A percentile compares a stretch with the other conserved stretches of the same genome.
phyloP scores from a whole-genome alignment of 2,797 vertebrate species.

The Xiphorhynchus erythropygius region DNA sequence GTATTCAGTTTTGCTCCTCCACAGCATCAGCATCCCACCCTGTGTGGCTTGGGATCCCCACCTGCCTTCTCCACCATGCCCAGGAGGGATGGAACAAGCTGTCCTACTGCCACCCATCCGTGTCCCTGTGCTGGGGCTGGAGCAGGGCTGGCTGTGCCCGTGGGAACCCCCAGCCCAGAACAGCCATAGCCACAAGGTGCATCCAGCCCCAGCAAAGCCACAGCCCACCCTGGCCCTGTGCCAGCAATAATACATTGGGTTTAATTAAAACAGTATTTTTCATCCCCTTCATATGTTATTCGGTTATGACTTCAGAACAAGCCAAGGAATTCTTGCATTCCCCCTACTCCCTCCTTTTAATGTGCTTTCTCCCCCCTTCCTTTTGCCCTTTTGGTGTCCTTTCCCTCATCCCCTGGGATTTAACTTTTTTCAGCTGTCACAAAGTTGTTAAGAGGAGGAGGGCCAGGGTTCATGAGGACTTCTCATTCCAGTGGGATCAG shows the following conservation, averaged over 20 bases:
- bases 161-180: fast-evolving
- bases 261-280: conserved; percentile 60
- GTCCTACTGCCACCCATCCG: not conserved
- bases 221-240: not conserved
- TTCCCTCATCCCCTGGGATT: not conserved
- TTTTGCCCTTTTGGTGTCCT: conserved; percentile 24
- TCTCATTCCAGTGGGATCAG: not conserved
- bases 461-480: not conserved
- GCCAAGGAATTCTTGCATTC: conserved; percentile 39
- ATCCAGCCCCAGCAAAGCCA: not conserved
- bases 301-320: conserved; percentile 30
- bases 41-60: fast-evolving
- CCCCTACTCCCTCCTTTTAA: not conserved
- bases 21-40: not conserved
- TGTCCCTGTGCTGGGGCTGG: not conserved
- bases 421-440: not conserved
- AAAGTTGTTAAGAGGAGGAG: not conserved
- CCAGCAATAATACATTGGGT: conserved; percentile 22
- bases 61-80: fast-evolving
- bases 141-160: not conserved
- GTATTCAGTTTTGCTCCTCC: not conserved
- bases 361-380: not conserved
- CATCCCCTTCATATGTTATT: not conserved
- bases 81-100: not conserved
- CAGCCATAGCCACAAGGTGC: not conserved